phyloP scores from a whole-genome alignment of 1,140 invertebrate species.

The Atopsyche davidsoni region DNA sequence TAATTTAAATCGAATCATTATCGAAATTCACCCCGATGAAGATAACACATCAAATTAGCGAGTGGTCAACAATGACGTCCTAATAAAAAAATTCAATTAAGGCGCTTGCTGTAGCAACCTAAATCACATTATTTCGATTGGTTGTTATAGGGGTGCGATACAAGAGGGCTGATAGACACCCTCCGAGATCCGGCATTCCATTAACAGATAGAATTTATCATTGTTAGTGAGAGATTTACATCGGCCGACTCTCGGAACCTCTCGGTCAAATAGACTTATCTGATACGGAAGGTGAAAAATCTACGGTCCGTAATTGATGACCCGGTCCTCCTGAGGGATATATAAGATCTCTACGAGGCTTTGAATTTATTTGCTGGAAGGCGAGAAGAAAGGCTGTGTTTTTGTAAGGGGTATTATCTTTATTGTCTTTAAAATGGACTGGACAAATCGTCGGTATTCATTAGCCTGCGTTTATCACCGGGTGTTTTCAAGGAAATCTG shows the following conservation, averaged over 20 bases:
- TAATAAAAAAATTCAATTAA: slow-evolving; percentile 18
- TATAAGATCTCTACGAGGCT: not conserved
- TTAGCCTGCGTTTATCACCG: too few relatives aligned
- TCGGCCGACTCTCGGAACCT: slow-evolving; percentile 6
- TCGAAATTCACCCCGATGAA: too few relatives aligned
- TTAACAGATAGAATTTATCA: slow-evolving; percentile 27
- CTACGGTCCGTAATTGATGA: slow-evolving; percentile 26
- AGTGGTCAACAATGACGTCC: too few relatives aligned
- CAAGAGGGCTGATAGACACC: not conserved
- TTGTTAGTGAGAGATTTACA: slow-evolving; percentile 30
- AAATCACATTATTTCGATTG: slow-evolving; percentile 12
- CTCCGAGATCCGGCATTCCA: slow-evolving; percentile 8
- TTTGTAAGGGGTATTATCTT: not conserved
- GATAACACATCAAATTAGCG: too few relatives aligned
- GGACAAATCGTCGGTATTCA: too few relatives aligned
- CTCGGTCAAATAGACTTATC: slow-evolving; percentile 22
- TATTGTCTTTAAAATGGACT: not conserved
- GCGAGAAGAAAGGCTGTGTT: not conserved
- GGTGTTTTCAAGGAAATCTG: too few relatives aligned
- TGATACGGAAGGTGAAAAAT: slow-evolving; percentile 27
- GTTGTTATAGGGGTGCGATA: slow-evolving; percentile 7
- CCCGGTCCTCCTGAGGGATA: slow-evolving; percentile 20
- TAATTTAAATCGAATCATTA: too few relatives aligned
- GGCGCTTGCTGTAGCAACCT: not conserved
- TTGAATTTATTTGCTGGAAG: slow-evolving; percentile 16